A percentile compares a stretch with the other conserved stretches of the same genome.
Conservation (phyloP, 2,113 vertebrate genomes). For the Phoxinus phoxinus region DNA sequence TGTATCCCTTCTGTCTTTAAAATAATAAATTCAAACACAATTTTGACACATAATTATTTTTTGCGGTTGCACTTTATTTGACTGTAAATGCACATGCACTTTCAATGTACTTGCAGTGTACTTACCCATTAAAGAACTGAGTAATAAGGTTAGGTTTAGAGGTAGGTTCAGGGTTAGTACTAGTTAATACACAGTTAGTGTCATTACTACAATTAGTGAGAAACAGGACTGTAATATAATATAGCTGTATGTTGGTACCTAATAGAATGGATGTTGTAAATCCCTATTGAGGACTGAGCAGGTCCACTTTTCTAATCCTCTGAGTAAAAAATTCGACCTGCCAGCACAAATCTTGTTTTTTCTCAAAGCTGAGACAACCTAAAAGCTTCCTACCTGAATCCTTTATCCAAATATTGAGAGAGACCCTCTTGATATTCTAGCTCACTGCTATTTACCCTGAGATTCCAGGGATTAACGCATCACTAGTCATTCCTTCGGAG, state of each 20-base stretch:
- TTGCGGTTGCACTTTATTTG: no score
- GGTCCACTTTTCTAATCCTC: constrained; percentile 43
- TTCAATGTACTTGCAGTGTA: no score
- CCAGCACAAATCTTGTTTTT: constrained; percentile 69
- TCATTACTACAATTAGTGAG: no score
- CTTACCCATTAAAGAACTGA: no score
- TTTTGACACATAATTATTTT: no score
- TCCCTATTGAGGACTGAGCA: not conserved
- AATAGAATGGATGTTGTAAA: not conserved
- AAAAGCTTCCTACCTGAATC: constrained; percentile 82
- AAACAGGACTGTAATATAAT: no score
- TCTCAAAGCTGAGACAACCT: constrained; percentile 77
- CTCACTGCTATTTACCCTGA: constrained; percentile 74
- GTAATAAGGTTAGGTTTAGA: no score
- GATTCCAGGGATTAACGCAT: constrained; percentile 74
- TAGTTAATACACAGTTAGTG: no score
- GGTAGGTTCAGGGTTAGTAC: no score
- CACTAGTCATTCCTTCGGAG: constrained; percentile 49
- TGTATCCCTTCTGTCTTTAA: not conserved
- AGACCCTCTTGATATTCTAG: constrained; percentile 77
- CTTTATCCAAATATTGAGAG: constrained; percentile 85
- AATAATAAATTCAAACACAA: not conserved
- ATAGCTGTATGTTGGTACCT: no score
- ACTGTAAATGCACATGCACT: no score
- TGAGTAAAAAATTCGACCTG: constrained; percentile 77